Evolutionary conservation across 1,140 invertebrate species (phyloP).

Genomic region (Drosophila kepulauana): DNA sequence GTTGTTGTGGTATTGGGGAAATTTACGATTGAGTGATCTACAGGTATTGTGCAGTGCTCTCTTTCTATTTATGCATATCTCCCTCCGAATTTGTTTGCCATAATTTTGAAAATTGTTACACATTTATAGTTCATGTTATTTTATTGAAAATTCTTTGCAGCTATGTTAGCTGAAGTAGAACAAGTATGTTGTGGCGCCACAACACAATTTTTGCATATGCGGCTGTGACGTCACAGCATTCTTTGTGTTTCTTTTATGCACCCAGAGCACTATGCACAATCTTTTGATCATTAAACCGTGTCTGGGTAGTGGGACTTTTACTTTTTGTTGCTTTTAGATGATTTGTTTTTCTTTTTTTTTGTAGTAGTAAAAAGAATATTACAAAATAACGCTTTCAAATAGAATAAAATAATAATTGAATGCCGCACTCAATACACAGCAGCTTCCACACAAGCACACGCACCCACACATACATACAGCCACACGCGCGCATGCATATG

Average conservation of each 20-base stretch:
- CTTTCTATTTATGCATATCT: neutral
- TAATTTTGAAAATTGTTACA: neutral
- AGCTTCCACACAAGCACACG: slow-evolving; percentile 43
- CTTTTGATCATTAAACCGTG: slow-evolving; percentile 46
- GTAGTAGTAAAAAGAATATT: slow-evolving; percentile 31
- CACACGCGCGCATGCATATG: slow-evolving; percentile 33
- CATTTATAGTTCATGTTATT: neutral
- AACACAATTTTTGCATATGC: neutral
- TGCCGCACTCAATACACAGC: slow-evolving; percentile 49
- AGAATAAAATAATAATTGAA: slow-evolving; percentile 37
- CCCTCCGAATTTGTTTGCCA: neutral
- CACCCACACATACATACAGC: slow-evolving; percentile 27
- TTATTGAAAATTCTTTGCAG: slow-evolving; percentile 1
- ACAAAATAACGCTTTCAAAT: slow-evolving; percentile 44
- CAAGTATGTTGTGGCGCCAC: neutral
- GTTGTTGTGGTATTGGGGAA: slow-evolving; percentile 5
- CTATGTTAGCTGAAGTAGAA: neutral
- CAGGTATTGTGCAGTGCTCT: slow-evolving; percentile 28
- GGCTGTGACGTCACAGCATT: slow-evolving; percentile 10
- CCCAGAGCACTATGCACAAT: slow-evolving; percentile 13
- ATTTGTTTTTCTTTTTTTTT: slow-evolving; percentile 28
- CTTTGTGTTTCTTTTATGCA: neutral
- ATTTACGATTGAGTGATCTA: slow-evolving; percentile 45
- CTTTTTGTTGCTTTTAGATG: no score
- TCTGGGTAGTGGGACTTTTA: slow-evolving; percentile 1